Evolutionary conservation across 2,797 vertebrate genomes (phyloP), one percentile per base, ranked within the genome.

Genomic region (Knipowitschia caucasica): DNA sequence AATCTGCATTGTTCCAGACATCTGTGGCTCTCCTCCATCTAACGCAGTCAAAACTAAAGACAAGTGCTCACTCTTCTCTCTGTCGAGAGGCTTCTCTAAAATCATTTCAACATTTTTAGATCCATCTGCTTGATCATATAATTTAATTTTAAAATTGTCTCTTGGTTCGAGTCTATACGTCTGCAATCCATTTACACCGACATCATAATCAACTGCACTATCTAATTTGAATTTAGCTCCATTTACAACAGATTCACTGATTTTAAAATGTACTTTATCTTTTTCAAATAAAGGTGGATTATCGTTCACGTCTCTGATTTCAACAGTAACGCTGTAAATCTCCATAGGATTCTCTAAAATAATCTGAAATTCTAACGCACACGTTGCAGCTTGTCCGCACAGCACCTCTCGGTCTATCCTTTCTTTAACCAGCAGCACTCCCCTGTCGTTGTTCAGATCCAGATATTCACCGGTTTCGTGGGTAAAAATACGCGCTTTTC

Each of bases 321-420:
- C 81, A 6, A 91, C 68, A 10, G 78, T 80, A 14, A 89, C 53
- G 29, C 73, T 64, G 4, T 80, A 80, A 53, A 87, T 75, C 55
- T 88, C 84, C 43, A 89, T 76, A 0, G 87, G 87, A 10, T 88
- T 85, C 53, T 90, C 88, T 25, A 88, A 58, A 50, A 91, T 83
- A 1, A 81, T 56, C 59, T 81, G 66, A 31, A 73, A 77, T 43
- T 79, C 82, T 40, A 89, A 68, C 52, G 85, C 50, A 50, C 88
- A 91, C 18, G 75, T 73, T 0, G 76, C 69, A 2, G 84, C 71
- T 0, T 89, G 60, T 1, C 89, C 67, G 44, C 89, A 91, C 2
- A 89, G 50, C 31, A 71, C 52, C 38, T 89, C 92, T 61, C 92
- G 85, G 54, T 94, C 92, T 63, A 93, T 86, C 50, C 84, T 82